Evolutionary conservation across 2,113 vertebrate genomes (phyloP).

Genomic region (Meles meles): DNA sequence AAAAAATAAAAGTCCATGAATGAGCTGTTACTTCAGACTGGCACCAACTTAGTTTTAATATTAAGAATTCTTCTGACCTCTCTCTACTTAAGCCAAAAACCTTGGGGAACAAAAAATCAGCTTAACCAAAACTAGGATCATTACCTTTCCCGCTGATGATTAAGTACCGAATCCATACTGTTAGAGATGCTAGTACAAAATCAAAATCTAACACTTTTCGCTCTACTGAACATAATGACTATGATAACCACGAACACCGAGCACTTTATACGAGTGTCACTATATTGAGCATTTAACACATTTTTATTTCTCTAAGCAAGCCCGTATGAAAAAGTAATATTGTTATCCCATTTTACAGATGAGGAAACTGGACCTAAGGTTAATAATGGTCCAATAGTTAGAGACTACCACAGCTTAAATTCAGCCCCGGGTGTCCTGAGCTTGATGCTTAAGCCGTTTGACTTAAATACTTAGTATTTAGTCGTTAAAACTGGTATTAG

Average conservation of each 20-base stretch:
- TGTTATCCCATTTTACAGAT: not conserved
- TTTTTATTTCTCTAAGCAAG: not conserved
- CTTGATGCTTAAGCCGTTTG: not conserved
- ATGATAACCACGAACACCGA: not conserved
- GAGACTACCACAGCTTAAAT: not conserved
- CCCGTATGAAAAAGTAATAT: not conserved
- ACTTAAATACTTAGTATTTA: not conserved
- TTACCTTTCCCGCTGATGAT: not conserved
- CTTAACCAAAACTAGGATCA: not conserved
- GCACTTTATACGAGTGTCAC: no score
- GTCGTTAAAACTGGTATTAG: not conserved
- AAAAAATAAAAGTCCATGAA: not conserved
- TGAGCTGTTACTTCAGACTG: conserved; percentile 43
- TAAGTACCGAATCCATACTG: not conserved
- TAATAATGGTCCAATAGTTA: not conserved
- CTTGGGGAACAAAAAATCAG: not conserved
- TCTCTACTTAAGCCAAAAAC: not conserved
- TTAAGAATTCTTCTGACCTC: not conserved
- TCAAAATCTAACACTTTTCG: not conserved
- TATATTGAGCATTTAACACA: not conserved
- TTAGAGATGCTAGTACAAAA: not conserved
- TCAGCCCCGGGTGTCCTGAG: not conserved
- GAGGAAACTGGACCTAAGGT: not conserved
- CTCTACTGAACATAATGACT: not conserved
- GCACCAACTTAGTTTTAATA: conserved; percentile 28